These are phyloP conservation scores for Altica lythri DNA, from an alignment of 2,888 invertebrate species.

Conservation along the genomic window DNA sequence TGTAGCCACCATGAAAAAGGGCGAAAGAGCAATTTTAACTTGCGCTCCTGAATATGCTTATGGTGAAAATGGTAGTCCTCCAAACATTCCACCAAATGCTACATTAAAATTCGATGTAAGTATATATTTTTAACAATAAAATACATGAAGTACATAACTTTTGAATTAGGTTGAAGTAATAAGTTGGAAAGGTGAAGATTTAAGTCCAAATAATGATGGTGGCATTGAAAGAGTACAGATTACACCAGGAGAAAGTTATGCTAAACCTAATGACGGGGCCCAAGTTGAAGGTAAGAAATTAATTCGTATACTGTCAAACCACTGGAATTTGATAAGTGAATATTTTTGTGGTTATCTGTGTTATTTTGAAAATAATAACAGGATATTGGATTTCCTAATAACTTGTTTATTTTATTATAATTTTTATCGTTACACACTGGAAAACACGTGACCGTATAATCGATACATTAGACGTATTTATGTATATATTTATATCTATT, in stretches of 20 bases:
- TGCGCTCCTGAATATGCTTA: conserved; percentile 92
- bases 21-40: conserved; percentile 81
- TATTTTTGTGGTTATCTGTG: neutral
- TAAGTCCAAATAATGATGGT: conserved; percentile 83
- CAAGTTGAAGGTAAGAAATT: conserved; percentile 72
- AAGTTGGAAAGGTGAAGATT: conserved; percentile 86
- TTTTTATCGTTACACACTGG: too few species aligned
- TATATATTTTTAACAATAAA: conserved; percentile 2
- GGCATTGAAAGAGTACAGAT: conserved; percentile 78
- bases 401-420: too few species aligned
- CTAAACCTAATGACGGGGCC: conserved; percentile 81
- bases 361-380: neutral
- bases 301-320: neutral
- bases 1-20: conserved; percentile 90
- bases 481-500: too few species aligned
- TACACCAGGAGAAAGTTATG: conserved; percentile 70
- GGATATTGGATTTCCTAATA: too few species aligned
- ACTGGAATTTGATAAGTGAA: neutral
- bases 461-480: too few species aligned
- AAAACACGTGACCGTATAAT: too few species aligned
- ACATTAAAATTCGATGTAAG: conserved; percentile 86
- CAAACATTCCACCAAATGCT: conserved; percentile 86
- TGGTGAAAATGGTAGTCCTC: conserved; percentile 80
- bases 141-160: neutral
- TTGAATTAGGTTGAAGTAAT: conserved; percentile 77